Evolutionary conservation across 2,797 vertebrate species (phyloP).

Genomic region (Podarcis lilfordi): DNA sequence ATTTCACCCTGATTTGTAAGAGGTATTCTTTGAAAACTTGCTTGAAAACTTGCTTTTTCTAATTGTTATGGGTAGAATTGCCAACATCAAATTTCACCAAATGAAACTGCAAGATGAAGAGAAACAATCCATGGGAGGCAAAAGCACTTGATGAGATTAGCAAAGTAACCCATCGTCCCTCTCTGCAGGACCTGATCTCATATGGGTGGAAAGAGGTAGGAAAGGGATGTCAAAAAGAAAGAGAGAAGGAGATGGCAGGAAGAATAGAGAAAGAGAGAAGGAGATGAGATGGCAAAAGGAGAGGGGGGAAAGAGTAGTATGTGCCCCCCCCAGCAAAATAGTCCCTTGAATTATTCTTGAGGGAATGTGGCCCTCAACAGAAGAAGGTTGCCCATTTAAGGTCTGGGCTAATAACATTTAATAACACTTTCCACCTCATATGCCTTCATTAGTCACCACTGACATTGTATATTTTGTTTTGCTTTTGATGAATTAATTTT

Average conservation of each 20-base stretch:
- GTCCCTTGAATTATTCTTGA: too few species aligned
- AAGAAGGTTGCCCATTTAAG: background rate
- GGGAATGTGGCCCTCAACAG: too few species aligned
- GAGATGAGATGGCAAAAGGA: too few species aligned
- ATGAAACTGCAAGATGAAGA: background rate
- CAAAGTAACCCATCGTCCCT: background rate
- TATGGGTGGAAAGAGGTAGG: background rate
- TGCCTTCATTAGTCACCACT: background rate
- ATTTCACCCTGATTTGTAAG: background rate
- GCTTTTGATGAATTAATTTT: background rate
- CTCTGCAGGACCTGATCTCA: background rate
- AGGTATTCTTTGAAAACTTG: background rate
- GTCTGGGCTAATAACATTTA: background rate
- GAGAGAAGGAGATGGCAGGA: background rate
- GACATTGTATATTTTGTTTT: background rate
- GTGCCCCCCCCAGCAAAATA: too few species aligned
- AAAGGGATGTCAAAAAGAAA: background rate
- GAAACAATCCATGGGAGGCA: background rate
- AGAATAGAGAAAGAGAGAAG: too few species aligned
- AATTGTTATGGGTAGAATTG: background rate
- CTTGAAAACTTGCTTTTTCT: background rate
- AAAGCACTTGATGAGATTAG: background rate
- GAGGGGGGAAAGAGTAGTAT: too few species aligned
- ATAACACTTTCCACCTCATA: background rate
- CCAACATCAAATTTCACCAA: background rate